Evolutionary conservation across 2,113 vertebrate species (phyloP).

Genomic region (Gymnorhina tibicen): DNA sequence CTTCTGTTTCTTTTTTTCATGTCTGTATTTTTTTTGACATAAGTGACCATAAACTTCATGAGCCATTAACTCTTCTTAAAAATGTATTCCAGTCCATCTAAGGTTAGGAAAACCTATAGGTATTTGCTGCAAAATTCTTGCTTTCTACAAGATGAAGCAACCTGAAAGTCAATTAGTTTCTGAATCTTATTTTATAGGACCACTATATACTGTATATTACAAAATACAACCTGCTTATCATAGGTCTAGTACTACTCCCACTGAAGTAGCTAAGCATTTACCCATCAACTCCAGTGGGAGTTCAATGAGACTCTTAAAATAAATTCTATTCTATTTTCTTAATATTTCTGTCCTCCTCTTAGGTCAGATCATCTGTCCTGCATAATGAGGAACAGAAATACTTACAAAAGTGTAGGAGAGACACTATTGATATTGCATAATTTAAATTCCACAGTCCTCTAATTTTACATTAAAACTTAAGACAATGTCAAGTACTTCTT

Average conservation of each 20-base stretch:
- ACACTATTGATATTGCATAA: neutral
- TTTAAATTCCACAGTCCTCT: neutral
- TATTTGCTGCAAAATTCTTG: neutral
- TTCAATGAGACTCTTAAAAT: constrained; percentile 6
- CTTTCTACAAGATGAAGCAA: neutral
- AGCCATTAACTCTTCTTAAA: neutral
- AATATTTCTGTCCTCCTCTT: neutral
- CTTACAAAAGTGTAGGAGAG: neutral
- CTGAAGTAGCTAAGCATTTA: neutral
- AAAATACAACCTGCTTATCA: constrained; percentile 15
- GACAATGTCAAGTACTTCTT: neutral
- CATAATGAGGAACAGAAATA: neutral
- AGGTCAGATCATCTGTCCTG: neutral
- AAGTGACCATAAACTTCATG: neutral
- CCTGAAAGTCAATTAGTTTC: neutral
- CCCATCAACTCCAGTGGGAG: neutral
- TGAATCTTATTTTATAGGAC: neutral
- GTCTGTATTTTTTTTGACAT: neutral
- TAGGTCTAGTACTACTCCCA: neutral
- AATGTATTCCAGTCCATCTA: neutral
- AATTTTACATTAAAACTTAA: neutral
- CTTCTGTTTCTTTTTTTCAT: neutral
- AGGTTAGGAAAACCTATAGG: neutral
- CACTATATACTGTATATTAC: neutral
- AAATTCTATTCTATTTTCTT: neutral